Base-by-base conservation (phyloP, 1,140 invertebrate species). In the Aphelinus certus region DNA sequence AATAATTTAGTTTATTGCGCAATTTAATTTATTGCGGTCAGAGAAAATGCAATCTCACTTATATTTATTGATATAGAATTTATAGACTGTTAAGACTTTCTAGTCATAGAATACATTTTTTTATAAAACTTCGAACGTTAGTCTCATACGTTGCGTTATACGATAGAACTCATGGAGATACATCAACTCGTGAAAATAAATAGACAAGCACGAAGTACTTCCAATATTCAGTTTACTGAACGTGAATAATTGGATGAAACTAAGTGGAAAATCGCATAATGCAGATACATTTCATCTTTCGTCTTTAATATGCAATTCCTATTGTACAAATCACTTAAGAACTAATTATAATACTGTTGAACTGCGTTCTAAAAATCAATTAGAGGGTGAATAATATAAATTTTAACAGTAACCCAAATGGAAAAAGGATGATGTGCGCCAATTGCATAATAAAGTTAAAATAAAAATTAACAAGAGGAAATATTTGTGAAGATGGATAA, bases 251-350 rank as follows among this genome's bases (percentile, higher is more conserved):
- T 53, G 9, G 4, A 9, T 53, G 51, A 53, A 9, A 53, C 4
- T 6, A 53, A 9, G 51, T 6, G 4, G 51, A 49, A 58, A 64
- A 53, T 55, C n/a, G 60, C 26, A 26, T 9, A 48, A 51, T 75
- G 45, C 51, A 69, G 26, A 64, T 53, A 56, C 68, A 75, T 73
- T 77, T 76, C 58, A 79, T 78, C 78, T 79, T 78, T 69, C 79
- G 71, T 81, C 68, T 78, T 76, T 63, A 46, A 58, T 78, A 56
- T 75, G 73, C 75, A 73, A 79, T 77, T 80, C 74, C 77, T 76
- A 62, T 69, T 80, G 77, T 77, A 80, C 77, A 79, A 66, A 70
- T 71, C 10, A 68, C 42, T 26, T 7, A 73, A 71, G 75, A 70
- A 62, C 62, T 72, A 67, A 78, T 80, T 79, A 75, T 71, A 70